Percentiles rank a stretch among this genome's conserved stretches.
phyloP scores from a whole-genome alignment of 2,888 invertebrate genomes.

The Uloborus plumipes region DNA sequence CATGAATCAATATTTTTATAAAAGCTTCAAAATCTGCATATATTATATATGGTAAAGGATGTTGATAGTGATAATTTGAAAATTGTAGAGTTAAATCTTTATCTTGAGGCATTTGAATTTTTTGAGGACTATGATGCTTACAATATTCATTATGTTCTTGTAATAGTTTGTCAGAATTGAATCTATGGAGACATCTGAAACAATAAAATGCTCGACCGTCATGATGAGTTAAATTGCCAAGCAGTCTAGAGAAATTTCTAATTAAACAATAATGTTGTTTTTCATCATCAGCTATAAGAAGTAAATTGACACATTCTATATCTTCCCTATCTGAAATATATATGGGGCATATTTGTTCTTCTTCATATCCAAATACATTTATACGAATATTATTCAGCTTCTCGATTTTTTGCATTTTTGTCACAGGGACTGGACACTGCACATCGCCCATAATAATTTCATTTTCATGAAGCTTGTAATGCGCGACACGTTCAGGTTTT shows the following conservation, averaged over 20 bases:
- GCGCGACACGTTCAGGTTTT: too few relatives aligned
- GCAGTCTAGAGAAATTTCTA: background rate
- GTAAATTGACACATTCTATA: too few relatives aligned
- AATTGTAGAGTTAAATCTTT: background rate
- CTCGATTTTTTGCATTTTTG: too few relatives aligned
- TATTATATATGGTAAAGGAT: background rate
- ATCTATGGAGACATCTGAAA: constrained; percentile 8
- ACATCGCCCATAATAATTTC: too few relatives aligned
- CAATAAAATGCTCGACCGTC: background rate
- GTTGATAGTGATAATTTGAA: background rate
- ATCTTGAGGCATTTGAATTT: background rate
- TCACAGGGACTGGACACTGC: too few relatives aligned
- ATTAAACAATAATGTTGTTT: background rate
- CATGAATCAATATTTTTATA: background rate
- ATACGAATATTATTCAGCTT: too few relatives aligned
- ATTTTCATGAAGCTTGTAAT: too few relatives aligned
- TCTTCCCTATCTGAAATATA: too few relatives aligned
- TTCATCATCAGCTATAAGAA: too few relatives aligned
- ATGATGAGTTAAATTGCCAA: constrained; percentile 1
- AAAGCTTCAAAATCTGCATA: constrained; percentile 1
- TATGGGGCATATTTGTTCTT: too few relatives aligned
- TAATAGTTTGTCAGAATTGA: background rate
- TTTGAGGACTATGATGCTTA: background rate
- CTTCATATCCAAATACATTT: too few relatives aligned
- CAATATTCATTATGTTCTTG: background rate